Evolutionary conservation across 2,888 invertebrate species (phyloP).

Genomic region (Trimorus sp.): DNA sequence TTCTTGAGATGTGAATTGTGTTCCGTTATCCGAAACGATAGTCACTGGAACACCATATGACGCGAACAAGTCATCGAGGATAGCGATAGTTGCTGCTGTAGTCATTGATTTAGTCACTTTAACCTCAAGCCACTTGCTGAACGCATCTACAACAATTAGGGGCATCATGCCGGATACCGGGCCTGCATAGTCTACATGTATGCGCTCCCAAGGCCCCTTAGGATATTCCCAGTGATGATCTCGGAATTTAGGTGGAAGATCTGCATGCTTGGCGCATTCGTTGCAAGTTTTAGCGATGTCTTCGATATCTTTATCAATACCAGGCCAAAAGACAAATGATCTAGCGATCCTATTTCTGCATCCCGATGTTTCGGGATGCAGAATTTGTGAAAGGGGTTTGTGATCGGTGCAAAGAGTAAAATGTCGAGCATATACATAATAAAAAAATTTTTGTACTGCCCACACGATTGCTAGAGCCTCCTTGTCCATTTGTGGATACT

Average conservation of each 20-base stretch:
- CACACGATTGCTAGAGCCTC: conserved; percentile 17
- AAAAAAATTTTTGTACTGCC: conserved; percentile 11
- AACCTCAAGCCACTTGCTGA: no score
- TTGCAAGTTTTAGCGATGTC: conserved; percentile 26
- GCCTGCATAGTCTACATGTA: conserved; percentile 42
- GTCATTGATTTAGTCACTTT: conserved; percentile 27
- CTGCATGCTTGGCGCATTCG: conserved; percentile 37
- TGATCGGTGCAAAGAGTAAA: conserved; percentile 6
- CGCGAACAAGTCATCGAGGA: conserved; percentile 47
- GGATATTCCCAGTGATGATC: no score
- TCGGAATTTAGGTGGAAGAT: conserved; percentile 25
- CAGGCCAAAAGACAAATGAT: conserved; percentile 40
- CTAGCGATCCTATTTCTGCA: conserved; percentile 28
- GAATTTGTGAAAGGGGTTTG: conserved; percentile 12
- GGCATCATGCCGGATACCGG: conserved; percentile 35
- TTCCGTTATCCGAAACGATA: no score
- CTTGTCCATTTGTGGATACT: conserved; percentile 12
- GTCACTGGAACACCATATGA: conserved; percentile 45
- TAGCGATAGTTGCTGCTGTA: conserved; percentile 19
- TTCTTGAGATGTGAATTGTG: conserved; percentile 44
- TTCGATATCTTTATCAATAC: conserved; percentile 45
- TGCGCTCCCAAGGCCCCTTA: conserved; percentile 16
- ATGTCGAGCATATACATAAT: conserved; percentile 16
- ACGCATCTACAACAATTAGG: conserved; percentile 35
- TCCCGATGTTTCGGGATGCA: conserved; percentile 30